Evolutionary conservation across 2,797 vertebrate species (phyloP).

Genomic region (Gallirallus australis): DNA sequence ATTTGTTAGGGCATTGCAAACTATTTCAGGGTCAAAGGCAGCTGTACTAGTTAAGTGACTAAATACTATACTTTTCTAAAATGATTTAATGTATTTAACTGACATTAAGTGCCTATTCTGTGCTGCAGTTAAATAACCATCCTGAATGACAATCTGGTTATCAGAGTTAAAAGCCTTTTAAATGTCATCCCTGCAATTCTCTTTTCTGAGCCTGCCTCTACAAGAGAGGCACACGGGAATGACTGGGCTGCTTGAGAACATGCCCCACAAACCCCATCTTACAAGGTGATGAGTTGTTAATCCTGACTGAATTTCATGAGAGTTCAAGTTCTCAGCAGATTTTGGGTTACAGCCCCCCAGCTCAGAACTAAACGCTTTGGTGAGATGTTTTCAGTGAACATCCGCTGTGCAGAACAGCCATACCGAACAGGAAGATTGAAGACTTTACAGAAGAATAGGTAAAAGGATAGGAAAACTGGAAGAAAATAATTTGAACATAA

Average conservation of each 20-base stretch:
- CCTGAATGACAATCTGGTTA: not conserved
- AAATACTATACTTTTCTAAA: not conserved
- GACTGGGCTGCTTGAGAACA: not conserved
- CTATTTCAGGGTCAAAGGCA: not conserved
- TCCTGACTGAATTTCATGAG: not conserved
- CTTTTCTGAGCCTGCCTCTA: not conserved
- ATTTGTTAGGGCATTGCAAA: not conserved
- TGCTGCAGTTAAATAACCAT: not conserved
- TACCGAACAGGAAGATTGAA: not conserved
- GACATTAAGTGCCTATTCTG: not conserved
- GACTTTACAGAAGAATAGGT: constrained; percentile 7
- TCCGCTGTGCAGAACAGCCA: not conserved
- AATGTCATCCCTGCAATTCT: not conserved
- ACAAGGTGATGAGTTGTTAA: not conserved
- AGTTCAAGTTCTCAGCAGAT: not conserved
- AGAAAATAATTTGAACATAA: constrained; percentile 67
- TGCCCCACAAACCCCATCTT: not conserved
- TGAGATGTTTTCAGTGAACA: not conserved
- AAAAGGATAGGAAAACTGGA: constrained; percentile 7
- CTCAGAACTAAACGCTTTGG: not conserved
- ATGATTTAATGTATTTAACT: not conserved
- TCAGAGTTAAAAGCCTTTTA: not conserved
- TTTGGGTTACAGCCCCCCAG: not conserved
- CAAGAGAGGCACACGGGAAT: not conserved
- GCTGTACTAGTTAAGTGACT: not conserved